phyloP scores from a whole-genome alignment of 2,888 invertebrate species.

The Tiliacea aurago region DNA sequence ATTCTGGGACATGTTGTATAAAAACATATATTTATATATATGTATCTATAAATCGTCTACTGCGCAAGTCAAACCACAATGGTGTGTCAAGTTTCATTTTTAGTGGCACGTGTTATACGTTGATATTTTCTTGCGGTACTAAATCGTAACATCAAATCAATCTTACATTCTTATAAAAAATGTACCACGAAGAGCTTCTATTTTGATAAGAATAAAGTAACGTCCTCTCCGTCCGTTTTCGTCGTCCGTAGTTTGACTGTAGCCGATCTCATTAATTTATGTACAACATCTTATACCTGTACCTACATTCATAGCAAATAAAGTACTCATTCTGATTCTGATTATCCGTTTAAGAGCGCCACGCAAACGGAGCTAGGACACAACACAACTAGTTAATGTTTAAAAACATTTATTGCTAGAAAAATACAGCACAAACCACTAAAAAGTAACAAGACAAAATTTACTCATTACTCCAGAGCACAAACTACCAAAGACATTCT shows the following conservation, averaged over 20 bases:
- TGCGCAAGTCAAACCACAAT: no score
- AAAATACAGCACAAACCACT: constrained; percentile 2
- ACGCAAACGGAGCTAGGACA: not conserved
- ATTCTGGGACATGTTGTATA: no score
- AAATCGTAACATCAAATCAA: not conserved
- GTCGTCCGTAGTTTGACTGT: no score
- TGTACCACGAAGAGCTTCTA: not conserved
- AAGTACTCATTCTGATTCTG: no score
- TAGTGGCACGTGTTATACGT: no score
- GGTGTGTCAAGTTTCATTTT: no score
- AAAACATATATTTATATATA: no score
- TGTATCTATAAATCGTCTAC: no score
- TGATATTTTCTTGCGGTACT: not conserved
- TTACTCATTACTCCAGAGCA: not conserved
- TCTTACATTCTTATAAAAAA: not conserved
- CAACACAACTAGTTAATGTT: not conserved
- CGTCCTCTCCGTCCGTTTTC: not conserved
- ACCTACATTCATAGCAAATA: no score
- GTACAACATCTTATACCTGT: no score
- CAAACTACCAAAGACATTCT: constrained; percentile 20
- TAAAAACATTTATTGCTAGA: not conserved
- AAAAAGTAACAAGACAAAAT: constrained; percentile 1
- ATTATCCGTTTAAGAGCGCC: not conserved
- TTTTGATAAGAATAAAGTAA: not conserved
- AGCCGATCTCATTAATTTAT: no score